Percentiles rank a stretch among this genome's conserved stretches.
These are phyloP conservation scores for Lycocorax pyrrhopterus DNA, from an alignment of 2,113 vertebrate species.

Conservation along the genomic window DNA sequence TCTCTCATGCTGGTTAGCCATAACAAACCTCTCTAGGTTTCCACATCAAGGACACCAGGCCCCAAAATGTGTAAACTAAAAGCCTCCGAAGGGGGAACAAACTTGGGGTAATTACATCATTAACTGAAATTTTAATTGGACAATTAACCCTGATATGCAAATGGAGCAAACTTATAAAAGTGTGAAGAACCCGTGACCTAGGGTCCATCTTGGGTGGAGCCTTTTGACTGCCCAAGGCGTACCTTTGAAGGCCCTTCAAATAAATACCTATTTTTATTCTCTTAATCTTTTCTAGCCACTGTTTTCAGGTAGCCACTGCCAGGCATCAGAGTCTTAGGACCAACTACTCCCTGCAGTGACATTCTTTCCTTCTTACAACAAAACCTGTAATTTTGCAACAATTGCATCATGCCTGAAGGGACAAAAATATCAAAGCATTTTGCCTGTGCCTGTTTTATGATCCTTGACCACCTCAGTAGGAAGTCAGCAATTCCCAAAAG, in stretches of 20 bases:
- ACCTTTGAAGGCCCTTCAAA: neutral
- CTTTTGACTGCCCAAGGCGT: neutral
- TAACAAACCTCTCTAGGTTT: neutral
- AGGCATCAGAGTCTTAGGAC: neutral
- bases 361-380: neutral
- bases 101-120: neutral
- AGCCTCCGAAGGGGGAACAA: neutral
- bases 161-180: neutral
- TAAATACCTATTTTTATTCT: neutral
- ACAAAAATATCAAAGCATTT: neutral
- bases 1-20: neutral
- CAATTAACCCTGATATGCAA: neutral
- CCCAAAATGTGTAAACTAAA: neutral
- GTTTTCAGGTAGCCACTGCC: neutral
- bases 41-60: neutral
- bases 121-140: neutral
- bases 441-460: neutral
- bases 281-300: neutral
- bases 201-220: neutral
- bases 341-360: neutral
- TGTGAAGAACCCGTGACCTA: rapidly evolving
- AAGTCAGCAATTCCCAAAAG: neutral
- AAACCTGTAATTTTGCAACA: neutral
- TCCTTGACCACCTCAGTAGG: neutral
- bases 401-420: neutral